Conservation (phyloP, 2,797 vertebrate species). For the Alosa sapidissima region DNA sequence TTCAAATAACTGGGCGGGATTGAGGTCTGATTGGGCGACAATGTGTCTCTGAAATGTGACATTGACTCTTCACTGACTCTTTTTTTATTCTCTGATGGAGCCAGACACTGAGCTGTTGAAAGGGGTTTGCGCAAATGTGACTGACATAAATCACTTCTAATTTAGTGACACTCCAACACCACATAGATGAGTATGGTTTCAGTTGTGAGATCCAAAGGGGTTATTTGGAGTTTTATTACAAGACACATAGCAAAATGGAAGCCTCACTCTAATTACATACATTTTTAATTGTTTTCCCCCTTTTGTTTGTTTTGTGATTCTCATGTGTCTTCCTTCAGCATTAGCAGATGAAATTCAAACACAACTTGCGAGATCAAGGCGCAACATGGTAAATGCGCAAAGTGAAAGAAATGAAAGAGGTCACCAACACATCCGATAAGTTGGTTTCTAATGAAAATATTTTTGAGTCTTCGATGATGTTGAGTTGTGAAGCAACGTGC, state of each 20-base stretch:
- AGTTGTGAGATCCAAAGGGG: not conserved
- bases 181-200: slow-evolving; percentile 14
- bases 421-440: not conserved
- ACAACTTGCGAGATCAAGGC: not conserved
- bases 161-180: not conserved
- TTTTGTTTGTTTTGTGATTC: not conserved
- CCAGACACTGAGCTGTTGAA: not conserved
- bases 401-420: not conserved
- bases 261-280: not conserved
- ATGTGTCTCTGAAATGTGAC: slow-evolving; percentile 28
- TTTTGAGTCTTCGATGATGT: not conserved
- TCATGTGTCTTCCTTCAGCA: not conserved
- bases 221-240: not conserved
- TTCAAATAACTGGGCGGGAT: not conserved
- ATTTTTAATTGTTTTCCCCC: not conserved
- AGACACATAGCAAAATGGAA: not conserved
- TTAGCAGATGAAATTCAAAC: not conserved
- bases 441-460: not conserved
- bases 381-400: not conserved
- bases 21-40: slow-evolving; percentile 20
- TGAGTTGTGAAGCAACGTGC: too few relatives aligned
- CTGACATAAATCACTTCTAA: slow-evolving; percentile 7
- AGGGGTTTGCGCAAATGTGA: not conserved
- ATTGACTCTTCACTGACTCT: not conserved
- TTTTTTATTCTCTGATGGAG: not conserved